Base-by-base conservation (phyloP, 1,140 invertebrate genomes). In the Physella acuta region DNA sequence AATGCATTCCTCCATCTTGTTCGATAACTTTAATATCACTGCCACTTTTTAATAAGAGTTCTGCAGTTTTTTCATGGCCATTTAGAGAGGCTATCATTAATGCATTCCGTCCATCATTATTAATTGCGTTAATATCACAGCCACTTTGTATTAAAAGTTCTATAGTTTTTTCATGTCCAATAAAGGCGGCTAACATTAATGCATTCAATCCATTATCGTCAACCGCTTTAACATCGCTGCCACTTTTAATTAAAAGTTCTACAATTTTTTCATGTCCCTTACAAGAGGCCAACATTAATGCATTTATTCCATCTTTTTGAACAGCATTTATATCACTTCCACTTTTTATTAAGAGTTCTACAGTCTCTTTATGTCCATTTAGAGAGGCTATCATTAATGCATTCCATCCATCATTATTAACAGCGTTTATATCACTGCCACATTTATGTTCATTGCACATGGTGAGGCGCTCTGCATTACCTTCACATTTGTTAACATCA, bases 1-100 rank as follows among this genome's bases (percentile, higher is more conserved):
- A 62, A 26, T 3, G 60, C 34, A 39, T 33, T 24, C 2, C n/a
- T 26, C 16, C 60, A 33, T 2, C 24, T 34, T 24, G 30, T 62
- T 30, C 44, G 37, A 11, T 44, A 26, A 20, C n/a, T 44, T n/a
- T n/a, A n/a, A 26, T 62, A 62, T 5, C 30, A 62, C 30, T 26
- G n/a, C n/a, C n/a, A n/a, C n/a, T n/a, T n/a, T n/a, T n/a, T n/a
- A n/a, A n/a, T n/a, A n/a, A n/a, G n/a, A 44, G 24, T 24, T 37
- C 34, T 24, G 44, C 60, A 30, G 60, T 37, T 62, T 62, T 34
- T 26, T 62, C 30, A 17, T 62, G 60, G 24, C 63, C 63, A 24
- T 33, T 33, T 30, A 52, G 51, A 24, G 63, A 33, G n/a, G n/a
- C n/a, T n/a, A n/a, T n/a, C n/a, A n/a, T n/a, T n/a, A n/a, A n/a